Evolutionary conservation across 1,140 invertebrate genomes (phyloP).

Genomic region (Diabrotica undecimpunctata): DNA sequence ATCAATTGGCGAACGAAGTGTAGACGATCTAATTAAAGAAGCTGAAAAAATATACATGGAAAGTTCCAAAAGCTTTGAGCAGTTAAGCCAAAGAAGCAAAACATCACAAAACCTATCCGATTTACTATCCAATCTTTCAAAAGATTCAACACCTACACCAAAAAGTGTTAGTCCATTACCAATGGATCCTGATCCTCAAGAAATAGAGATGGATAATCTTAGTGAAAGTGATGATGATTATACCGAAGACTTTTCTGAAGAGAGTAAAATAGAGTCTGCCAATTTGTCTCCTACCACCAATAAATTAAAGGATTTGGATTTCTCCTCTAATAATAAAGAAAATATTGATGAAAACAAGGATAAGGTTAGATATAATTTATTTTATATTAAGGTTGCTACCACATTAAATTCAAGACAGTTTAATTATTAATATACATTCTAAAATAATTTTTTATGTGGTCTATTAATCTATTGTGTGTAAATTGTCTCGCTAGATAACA

Average conservation of each 20-base stretch:
- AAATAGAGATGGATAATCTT: slow-evolving; percentile 4
- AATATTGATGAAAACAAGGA: neutral
- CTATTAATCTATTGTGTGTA: too few relatives aligned
- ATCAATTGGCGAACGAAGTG: slow-evolving; percentile 35
- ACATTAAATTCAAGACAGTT: too few relatives aligned
- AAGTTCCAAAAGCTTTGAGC: slow-evolving; percentile 48
- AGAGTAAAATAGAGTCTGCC: slow-evolving; percentile 30
- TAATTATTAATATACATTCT: too few relatives aligned
- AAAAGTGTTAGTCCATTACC: slow-evolving; percentile 44
- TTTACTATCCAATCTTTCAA: slow-evolving; percentile 31
- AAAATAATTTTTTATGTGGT: too few relatives aligned
- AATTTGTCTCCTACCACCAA: slow-evolving; percentile 1
- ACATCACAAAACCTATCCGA: slow-evolving; percentile 43
- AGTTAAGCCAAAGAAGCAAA: slow-evolving; percentile 42
- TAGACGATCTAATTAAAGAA: slow-evolving; percentile 46
- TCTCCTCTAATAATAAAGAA: neutral
- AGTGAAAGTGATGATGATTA: slow-evolving; percentile 35
- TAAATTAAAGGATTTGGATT: neutral
- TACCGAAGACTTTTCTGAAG: slow-evolving; percentile 40
- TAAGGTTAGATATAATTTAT: neutral
- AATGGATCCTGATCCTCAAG: slow-evolving; percentile 29
- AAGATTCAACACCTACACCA: slow-evolving; percentile 41
- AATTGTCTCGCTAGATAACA: too few relatives aligned
- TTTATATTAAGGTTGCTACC: too few relatives aligned
- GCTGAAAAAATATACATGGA: slow-evolving; percentile 45